Base-by-base conservation (phyloP, 2,113 vertebrate species). In the Sturnira hondurensis region DNA sequence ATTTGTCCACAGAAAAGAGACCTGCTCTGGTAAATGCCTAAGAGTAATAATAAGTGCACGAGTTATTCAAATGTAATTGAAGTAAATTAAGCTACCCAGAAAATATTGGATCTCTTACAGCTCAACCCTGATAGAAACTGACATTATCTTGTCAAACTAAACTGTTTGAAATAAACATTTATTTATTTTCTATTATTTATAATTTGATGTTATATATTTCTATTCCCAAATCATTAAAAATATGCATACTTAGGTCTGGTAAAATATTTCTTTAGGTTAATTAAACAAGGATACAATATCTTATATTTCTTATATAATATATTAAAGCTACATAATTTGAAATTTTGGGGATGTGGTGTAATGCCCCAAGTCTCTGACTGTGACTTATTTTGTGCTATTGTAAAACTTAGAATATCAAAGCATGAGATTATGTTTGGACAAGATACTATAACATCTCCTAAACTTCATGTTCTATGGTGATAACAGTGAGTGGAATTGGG, bases 121-220 rank as follows among this genome's bases (percentile, higher is more conserved):
- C 3, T 95, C 63, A 76, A 7, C 12, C 0, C 14, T 61, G 16
- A 43, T 38, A 52, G 67, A 93, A 92, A 81, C 3, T 78, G 38
- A 9, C 20, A 82, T 77, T 84, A 73, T 58, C 16, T 80, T 88
- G 28, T 91, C 15, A 54, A 94, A 76, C 3, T 76, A 4, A 50
- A 43, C 28, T 58, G 3, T 81, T 36, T 76, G 65, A 84, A 96
- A 80, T 36, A 91, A 33, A 15, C 3, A 85, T 22, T 4, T 41
- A 33, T 74, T 95, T 90, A 19, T 84, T 93, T 92, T 80, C 43
- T 93, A 13, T 43, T 81, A 68, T 10, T 33, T 74, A 56, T 22
- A 71, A 11, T 74, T 50, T n/a, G 2, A 76, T 15, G 22, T 12
- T 82, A 22, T 45, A 31, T 26, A n/a, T 89, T 85, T 96, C 31